Evolutionary conservation across 2,797 vertebrate species (phyloP).

Genomic region (Aeoliscus strigatus): DNA sequence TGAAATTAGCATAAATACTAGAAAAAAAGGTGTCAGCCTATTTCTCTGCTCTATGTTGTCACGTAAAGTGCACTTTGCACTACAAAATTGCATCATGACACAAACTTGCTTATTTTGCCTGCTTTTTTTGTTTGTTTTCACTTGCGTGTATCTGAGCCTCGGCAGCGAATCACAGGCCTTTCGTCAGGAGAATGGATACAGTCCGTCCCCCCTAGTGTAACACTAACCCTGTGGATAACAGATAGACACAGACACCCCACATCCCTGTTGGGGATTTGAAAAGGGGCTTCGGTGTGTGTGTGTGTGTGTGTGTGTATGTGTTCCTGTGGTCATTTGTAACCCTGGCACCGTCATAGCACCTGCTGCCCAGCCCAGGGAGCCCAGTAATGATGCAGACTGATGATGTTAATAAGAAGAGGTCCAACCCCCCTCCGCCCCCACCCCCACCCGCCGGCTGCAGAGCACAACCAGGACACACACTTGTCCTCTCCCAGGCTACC

Average conservation of each 20-base stretch:
- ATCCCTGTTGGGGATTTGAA: conserved; percentile 91
- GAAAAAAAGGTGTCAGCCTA: too few relatives aligned
- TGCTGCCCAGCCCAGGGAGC: conserved; percentile 87
- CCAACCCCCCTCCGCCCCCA: too few relatives aligned
- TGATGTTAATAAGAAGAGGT: conserved; percentile 93
- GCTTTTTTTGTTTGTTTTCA: conserved; percentile 47
- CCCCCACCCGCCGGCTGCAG: conserved; percentile 86
- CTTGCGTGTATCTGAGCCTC: conserved; percentile 59
- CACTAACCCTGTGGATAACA: conserved; percentile 91
- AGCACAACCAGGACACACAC: conserved; percentile 63
- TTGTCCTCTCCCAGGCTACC: conserved; percentile 17
- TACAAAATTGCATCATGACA: too few relatives aligned
- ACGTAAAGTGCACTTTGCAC: conserved; percentile 29
- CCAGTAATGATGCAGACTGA: conserved; percentile 94
- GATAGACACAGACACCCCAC: conserved; percentile 83
- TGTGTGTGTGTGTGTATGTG: conserved; percentile 78
- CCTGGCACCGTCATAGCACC: conserved; percentile 85
- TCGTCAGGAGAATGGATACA: conserved; percentile 95
- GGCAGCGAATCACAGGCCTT: conserved; percentile 79
- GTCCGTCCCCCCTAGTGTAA: conserved; percentile 81
- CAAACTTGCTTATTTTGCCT: too few relatives aligned
- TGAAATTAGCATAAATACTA: too few relatives aligned
- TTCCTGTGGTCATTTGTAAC: conserved; percentile 89
- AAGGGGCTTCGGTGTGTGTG: conserved; percentile 63
- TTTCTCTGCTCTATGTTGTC: too few relatives aligned